Conservation (phyloP, 2,888 invertebrate species). For the Drosophila meridionalis region DNA sequence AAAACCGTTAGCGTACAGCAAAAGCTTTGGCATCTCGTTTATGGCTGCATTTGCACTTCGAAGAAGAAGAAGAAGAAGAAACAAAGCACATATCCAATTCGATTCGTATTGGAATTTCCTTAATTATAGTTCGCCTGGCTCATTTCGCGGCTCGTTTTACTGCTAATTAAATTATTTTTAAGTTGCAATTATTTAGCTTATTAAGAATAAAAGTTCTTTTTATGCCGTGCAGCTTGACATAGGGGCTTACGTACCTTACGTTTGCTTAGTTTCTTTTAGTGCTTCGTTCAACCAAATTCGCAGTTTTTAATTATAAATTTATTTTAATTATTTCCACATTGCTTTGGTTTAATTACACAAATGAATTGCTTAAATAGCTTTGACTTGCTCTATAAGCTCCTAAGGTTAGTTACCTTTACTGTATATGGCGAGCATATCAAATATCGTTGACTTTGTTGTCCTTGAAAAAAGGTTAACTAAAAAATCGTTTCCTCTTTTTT, state of each 20-base stretch:
- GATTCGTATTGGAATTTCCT: neutral
- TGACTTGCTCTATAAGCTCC: neutral
- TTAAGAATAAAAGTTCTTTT: neutral
- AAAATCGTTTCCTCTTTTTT: neutral
- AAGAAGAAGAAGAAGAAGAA: neutral
- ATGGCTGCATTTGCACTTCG: neutral
- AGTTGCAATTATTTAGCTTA: neutral
- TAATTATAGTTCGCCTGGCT: neutral
- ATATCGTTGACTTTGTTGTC: neutral
- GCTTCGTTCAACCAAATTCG: neutral
- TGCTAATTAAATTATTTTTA: neutral
- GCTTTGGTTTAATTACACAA: neutral
- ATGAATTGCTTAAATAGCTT: conserved; percentile 2
- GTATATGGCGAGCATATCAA: neutral
- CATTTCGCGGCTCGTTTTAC: neutral
- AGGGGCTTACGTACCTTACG: neutral
- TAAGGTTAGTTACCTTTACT: conserved; percentile 4
- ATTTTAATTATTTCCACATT: conserved; percentile 4
- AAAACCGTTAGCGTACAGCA: conserved; percentile 7
- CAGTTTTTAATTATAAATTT: neutral
- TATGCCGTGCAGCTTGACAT: neutral
- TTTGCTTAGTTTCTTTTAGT: neutral
- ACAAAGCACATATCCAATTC: neutral
- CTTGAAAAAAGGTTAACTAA: neutral
- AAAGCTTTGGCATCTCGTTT: neutral